These are phyloP conservation scores for Shinisaurus crocodilurus DNA, from an alignment of 2,113 vertebrate genomes.

Conservation along the genomic window DNA sequence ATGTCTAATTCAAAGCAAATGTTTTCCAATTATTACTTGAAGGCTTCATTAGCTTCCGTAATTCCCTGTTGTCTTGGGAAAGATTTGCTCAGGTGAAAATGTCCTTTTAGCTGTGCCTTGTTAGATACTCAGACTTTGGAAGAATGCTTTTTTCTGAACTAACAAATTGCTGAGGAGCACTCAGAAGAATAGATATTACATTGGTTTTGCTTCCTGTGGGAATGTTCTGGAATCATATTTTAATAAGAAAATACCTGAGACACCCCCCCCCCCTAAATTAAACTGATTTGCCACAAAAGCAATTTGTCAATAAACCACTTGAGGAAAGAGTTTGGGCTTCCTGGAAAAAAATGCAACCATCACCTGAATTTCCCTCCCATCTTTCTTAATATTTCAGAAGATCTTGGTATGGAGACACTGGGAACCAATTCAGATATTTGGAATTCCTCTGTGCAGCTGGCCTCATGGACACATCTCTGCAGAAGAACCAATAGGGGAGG, in stretches of 20 bases:
- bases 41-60: slow-evolving; percentile 57
- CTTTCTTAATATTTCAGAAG: not conserved
- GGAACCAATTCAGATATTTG: not conserved
- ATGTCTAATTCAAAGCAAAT: slow-evolving; percentile 60
- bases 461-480: not conserved
- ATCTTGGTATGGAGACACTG: not conserved
- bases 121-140: not conserved
- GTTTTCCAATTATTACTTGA: slow-evolving; percentile 54
- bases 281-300: not conserved
- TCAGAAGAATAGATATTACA: not conserved
- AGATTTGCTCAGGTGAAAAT: slow-evolving; percentile 47
- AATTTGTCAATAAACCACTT: not conserved
- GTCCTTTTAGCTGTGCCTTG: slow-evolving; percentile 28
- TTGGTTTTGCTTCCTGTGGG: not conserved
- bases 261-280: not conserved
- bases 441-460: not conserved
- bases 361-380: not conserved
- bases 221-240: not conserved
- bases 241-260: not conserved
- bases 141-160: not conserved
- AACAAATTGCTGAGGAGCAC: not conserved
- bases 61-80: slow-evolving; percentile 40
- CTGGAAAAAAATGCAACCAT: not conserved
- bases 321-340: not conserved
- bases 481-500: not conserved